Percentiles rank a stretch among this genome's conserved stretches.
Evolutionary conservation across 2,797 vertebrate genomes (phyloP).

Genomic region (Ciconia nigra): DNA sequence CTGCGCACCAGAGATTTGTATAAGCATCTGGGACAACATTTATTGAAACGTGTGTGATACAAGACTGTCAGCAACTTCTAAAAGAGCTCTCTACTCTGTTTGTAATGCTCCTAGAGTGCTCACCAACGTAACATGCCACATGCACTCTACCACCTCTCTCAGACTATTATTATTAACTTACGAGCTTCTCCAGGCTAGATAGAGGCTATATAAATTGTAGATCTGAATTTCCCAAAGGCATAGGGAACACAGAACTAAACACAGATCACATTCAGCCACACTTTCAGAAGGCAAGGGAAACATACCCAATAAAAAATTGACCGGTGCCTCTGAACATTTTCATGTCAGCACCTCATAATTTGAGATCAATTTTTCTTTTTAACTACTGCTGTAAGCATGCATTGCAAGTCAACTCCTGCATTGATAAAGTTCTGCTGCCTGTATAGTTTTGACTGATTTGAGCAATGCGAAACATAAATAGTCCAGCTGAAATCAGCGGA

Average conservation of each 20-base stretch:
- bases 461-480: background rate
- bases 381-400: background rate
- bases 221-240: background rate
- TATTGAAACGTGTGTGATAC: background rate
- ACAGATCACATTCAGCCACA: background rate
- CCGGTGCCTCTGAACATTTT: background rate
- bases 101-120: background rate
- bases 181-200: background rate
- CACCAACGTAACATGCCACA: background rate
- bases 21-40: background rate
- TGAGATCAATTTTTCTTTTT: background rate
- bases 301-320: background rate
- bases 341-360: background rate
- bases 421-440: background rate
- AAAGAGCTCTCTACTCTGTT: background rate
- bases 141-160: background rate
- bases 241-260: background rate
- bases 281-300: background rate
- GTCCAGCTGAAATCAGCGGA: background rate
- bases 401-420: background rate
- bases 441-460: background rate
- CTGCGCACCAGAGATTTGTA: background rate
- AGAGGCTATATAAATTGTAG: background rate
- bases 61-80: background rate
- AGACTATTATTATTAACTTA: background rate